Conservation (phyloP, 2,797 vertebrate species). For the Mastacembelus armatus region DNA sequence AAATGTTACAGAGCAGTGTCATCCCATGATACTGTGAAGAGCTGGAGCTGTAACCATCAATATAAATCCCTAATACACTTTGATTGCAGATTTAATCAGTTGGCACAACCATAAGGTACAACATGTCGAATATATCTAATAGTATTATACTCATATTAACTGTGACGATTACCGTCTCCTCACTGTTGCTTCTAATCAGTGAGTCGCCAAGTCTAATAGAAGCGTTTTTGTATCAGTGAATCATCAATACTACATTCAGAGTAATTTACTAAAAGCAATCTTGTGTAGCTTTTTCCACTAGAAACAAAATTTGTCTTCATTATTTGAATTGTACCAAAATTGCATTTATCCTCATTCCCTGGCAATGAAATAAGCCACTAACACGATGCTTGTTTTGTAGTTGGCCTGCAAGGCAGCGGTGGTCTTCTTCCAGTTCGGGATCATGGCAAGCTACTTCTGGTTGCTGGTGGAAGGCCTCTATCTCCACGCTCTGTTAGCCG, state of each 20-base stretch:
- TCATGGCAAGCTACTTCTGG: constrained; percentile 98
- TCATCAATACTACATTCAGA: constrained; percentile 18
- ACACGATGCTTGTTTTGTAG: constrained; percentile 72
- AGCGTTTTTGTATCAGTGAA: neutral
- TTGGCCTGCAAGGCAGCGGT: constrained; percentile 91
- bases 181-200: constrained; percentile 6
- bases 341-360: constrained; percentile 6
- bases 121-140: neutral
- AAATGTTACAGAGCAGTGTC: too few species aligned
- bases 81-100: constrained; percentile 12
- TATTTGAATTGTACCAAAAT: constrained; percentile 1
- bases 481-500: constrained; percentile 92
- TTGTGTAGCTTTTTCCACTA: neutral
- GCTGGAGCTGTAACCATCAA: neutral
- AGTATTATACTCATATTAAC: constrained; percentile 14
- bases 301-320: constrained; percentile 7
- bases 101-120: neutral
- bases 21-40: neutral
- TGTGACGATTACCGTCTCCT: neutral
- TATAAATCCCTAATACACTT: constrained; percentile 4
- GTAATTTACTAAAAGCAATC: constrained; percentile 8
- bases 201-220: neutral
- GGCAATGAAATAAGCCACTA: neutral
- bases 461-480: constrained; percentile 96
- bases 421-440: constrained; percentile 95